phyloP scores from a whole-genome alignment of 2,888 invertebrate species.

The Scaeva pyrastri region DNA sequence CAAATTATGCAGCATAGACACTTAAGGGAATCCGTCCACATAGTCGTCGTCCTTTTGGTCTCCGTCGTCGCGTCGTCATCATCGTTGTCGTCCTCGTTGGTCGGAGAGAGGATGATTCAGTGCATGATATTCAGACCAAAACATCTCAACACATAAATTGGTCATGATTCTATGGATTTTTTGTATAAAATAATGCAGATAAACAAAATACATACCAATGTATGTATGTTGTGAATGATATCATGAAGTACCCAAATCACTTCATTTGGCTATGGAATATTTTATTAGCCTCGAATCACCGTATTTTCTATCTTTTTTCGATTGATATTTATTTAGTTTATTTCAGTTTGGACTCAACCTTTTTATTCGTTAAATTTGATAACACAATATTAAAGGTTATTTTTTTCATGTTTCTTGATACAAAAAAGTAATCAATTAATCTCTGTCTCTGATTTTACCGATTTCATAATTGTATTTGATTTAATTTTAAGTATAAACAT shows the following conservation, averaged over 20 bases:
- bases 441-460: too few species aligned
- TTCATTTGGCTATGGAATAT: not conserved
- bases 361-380: too few species aligned
- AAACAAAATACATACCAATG: not conserved
- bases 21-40: slow-evolving; percentile 40
- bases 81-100: not conserved
- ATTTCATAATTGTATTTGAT: too few species aligned
- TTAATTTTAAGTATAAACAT: too few species aligned
- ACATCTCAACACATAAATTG: slow-evolving; percentile 58
- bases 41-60: not conserved
- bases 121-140: slow-evolving; percentile 46
- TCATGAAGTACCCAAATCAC: not conserved
- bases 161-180: slow-evolving; percentile 44
- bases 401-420: too few species aligned
- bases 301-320: not conserved
- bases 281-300: not conserved
- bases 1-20: slow-evolving; percentile 58
- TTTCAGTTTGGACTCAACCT: too few species aligned
- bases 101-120: slow-evolving; percentile 44
- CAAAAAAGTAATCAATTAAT: too few species aligned
- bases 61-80: too few species aligned
- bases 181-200: slow-evolving; percentile 16
- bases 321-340: too few species aligned
- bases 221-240: not conserved
- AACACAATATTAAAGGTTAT: too few species aligned